Evolutionary conservation across 2,113 vertebrate genomes (phyloP).

Genomic region (Isurus oxyrinchus): DNA sequence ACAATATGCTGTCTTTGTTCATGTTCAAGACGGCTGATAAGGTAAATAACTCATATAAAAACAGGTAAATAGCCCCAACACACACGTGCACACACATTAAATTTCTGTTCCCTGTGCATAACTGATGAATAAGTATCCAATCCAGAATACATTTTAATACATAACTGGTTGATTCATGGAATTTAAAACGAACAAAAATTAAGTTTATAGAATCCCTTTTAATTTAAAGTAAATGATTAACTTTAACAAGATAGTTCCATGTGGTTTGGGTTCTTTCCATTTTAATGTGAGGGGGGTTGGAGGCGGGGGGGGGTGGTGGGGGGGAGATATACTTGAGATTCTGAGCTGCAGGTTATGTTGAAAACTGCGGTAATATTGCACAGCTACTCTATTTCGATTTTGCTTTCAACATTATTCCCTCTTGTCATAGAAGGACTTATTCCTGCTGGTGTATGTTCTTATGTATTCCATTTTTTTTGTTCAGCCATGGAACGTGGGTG

Average conservation of each 20-base stretch:
- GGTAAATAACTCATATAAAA: no score
- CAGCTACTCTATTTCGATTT: neutral
- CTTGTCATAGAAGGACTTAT: neutral
- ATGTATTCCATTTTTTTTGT: no score
- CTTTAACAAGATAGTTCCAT: neutral
- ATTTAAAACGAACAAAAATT: neutral
- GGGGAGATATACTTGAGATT: neutral
- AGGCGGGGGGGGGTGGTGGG: no score
- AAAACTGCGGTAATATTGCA: neutral
- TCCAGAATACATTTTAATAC: neutral
- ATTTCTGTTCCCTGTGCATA: no score
- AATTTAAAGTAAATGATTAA: conserved; percentile 6
- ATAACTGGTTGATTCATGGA: neutral
- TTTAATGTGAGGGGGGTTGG: neutral
- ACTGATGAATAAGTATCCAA: no score
- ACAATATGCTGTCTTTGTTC: no score
- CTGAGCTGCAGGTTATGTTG: neutral
- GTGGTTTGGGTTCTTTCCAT: neutral
- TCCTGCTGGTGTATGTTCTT: neutral
- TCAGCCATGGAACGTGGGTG: no score
- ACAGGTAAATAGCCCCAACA: no score
- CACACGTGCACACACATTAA: no score
- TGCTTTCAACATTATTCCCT: neutral
- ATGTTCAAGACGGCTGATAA: no score
- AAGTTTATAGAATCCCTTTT: neutral